Conservation (phyloP, 2,113 vertebrate genomes). For the Delphinapterus leucas region DNA sequence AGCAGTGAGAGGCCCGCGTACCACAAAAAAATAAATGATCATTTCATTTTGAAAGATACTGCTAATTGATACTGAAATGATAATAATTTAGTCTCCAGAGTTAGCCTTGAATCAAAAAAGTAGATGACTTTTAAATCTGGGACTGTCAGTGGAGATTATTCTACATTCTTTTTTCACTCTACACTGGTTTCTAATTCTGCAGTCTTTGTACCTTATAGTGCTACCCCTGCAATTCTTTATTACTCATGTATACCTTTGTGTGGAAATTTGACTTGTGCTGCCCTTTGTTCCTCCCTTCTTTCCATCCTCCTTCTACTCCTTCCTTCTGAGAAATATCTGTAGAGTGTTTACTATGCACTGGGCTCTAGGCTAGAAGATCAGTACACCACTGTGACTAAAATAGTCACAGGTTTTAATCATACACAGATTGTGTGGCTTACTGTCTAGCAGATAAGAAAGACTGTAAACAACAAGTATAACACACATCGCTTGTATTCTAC, state of each 20-base stretch:
- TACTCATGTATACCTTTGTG: neutral
- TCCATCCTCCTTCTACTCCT: neutral
- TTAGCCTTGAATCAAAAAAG: neutral
- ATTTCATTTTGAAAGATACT: conserved; percentile 2
- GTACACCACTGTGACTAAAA: neutral
- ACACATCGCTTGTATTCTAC: neutral
- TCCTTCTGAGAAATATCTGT: neutral
- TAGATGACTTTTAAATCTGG: neutral
- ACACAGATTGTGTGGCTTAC: neutral
- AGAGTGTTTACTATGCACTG: neutral
- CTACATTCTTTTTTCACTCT: neutral
- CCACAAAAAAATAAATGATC: neutral
- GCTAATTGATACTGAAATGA: neutral
- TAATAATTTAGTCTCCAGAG: conserved; percentile 6
- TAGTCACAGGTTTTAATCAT: neutral
- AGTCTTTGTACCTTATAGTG: neutral
- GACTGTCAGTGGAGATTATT: neutral
- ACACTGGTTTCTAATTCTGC: neutral
- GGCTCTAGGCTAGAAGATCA: neutral
- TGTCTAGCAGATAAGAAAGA: neutral
- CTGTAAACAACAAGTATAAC: neutral
- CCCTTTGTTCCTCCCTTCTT: no score
- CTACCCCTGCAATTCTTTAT: neutral
- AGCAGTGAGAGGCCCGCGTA: no score
- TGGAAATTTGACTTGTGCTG: neutral